Conservation (phyloP, 1,140 invertebrate species). For the Nomia melanderi region DNA sequence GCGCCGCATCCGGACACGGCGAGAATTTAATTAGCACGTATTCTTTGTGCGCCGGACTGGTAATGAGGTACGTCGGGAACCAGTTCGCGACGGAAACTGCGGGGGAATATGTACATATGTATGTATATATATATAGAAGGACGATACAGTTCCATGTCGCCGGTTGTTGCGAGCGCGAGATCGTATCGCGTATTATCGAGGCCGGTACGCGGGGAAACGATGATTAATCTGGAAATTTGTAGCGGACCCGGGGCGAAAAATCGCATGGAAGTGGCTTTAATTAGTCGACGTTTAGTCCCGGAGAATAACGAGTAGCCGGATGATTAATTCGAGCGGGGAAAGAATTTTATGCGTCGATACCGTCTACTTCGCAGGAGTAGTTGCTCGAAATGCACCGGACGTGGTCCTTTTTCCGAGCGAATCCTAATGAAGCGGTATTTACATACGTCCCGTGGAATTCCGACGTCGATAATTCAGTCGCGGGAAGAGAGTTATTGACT, state of each 20-base stretch:
- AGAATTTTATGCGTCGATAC: too few species aligned
- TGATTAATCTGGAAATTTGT: background rate
- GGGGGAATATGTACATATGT: background rate
- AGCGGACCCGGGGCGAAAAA: too few species aligned
- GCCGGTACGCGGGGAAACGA: background rate
- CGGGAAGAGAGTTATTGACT: background rate
- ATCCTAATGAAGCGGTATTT: too few species aligned
- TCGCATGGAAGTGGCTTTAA: too few species aligned
- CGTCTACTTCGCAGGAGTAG: too few species aligned
- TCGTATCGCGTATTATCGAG: background rate
- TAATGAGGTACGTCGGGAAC: background rate
- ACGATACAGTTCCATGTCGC: background rate
- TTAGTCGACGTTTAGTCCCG: too few species aligned
- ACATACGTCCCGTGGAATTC: background rate
- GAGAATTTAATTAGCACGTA: constrained; percentile 1
- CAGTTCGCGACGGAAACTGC: background rate
- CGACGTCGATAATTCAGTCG: background rate
- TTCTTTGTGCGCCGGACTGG: too few species aligned
- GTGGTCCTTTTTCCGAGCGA: too few species aligned
- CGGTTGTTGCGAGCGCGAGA: background rate
- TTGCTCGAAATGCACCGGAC: too few species aligned
- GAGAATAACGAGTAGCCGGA: too few species aligned
- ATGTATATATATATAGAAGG: background rate
- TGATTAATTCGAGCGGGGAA: too few species aligned
- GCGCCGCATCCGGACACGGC: background rate